Evolutionary conservation across 2,888 invertebrate species (phyloP).

Genomic region (Pristionchus entomophagus): DNA sequence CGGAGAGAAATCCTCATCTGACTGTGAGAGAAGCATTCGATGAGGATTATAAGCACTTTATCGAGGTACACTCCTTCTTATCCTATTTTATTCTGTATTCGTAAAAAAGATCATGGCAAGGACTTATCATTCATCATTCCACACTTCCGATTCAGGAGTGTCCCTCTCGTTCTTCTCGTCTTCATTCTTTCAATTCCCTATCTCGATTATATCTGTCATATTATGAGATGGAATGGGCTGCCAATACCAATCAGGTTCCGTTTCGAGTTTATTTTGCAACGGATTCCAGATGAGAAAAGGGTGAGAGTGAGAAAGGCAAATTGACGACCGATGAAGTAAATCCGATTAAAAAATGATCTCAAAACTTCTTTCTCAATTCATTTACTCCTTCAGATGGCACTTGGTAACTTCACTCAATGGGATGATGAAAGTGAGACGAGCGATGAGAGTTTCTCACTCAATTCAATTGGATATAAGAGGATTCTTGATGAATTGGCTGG

Average conservation of each 20-base stretch:
- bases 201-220: conserved; percentile 36
- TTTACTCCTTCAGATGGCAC: conserved; percentile 31
- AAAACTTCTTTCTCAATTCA: no score
- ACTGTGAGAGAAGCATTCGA: conserved; percentile 16
- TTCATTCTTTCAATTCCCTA: conserved; percentile 9
- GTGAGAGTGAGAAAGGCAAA: no score
- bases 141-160: neutral
- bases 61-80: no score
- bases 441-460: conserved; percentile 21
- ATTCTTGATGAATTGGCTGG: neutral
- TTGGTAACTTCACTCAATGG: conserved; percentile 1
- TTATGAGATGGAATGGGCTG: conserved; percentile 48
- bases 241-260: neutral
- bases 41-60: neutral
- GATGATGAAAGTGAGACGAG: neutral
- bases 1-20: neutral
- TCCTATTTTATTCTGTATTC: no score
- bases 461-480: conserved; percentile 33
- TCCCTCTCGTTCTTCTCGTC: neutral
- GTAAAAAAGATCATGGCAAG: no score
- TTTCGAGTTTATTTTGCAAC: neutral
- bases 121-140: no score
- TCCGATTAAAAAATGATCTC: no score
- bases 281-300: no score
- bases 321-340: no score